Conservation (phyloP, 2,888 invertebrate species). For the Arrhopalites spinosus region DNA sequence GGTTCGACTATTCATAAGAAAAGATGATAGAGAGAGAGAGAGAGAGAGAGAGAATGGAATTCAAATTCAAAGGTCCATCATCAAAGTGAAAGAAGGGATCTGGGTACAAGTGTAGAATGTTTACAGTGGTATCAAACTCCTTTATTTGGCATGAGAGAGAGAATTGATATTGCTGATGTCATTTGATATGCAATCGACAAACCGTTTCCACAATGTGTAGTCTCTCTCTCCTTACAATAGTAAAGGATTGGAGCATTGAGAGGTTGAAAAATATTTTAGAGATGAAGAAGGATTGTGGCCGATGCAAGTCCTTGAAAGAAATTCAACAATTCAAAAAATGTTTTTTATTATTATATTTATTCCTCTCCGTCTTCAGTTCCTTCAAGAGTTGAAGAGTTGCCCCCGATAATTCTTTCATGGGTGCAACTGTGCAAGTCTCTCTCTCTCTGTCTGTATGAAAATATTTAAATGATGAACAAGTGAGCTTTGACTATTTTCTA, state of each 20-base stretch:
- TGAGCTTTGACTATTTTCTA: too few relatives aligned
- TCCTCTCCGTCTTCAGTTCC: background rate
- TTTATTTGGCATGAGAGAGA: constrained; percentile 20
- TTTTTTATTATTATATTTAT: background rate
- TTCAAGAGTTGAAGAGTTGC: background rate
- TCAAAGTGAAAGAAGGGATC: background rate
- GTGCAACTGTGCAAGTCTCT: too few relatives aligned
- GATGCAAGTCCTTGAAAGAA: too few relatives aligned
- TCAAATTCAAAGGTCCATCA: constrained; percentile 31
- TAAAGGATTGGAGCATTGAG: too few relatives aligned
- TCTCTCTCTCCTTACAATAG: too few relatives aligned
- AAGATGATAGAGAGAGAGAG: background rate
- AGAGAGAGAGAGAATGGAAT: constrained; percentile 30
- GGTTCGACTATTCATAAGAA: constrained; percentile 31
- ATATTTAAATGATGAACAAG: too few relatives aligned
- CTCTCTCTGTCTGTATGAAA: too few relatives aligned
- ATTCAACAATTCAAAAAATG: background rate
- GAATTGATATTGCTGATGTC: constrained; percentile 30
- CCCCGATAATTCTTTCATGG: background rate
- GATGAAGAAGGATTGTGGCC: too few relatives aligned
- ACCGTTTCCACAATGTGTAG: too few relatives aligned
- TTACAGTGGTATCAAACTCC: constrained; percentile 4
- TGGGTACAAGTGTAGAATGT: background rate
- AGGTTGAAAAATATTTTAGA: too few relatives aligned
- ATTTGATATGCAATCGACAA: constrained; percentile 32